Evolutionary conservation across 1,140 invertebrate genomes (phyloP), one percentile per base, ranked within the genome.

Genomic region (Neocloeon triangulifer): DNA sequence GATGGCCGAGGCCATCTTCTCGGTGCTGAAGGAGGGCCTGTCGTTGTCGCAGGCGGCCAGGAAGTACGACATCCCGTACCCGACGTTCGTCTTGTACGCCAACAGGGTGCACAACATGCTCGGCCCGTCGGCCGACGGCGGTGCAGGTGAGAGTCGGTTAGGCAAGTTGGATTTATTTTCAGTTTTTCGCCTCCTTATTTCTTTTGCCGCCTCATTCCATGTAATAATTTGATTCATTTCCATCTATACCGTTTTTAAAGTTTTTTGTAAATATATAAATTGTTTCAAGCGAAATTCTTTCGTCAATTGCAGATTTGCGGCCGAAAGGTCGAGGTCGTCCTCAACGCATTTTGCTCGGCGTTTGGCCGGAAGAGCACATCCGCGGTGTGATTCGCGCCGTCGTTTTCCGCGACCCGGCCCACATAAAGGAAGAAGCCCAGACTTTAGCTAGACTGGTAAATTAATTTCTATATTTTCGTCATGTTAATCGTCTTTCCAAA

Each of bases 101-200:
- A 89, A 88, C 52, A 59, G 81, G 36, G 82, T 89, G 4, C 81
- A 86, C 55, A 88, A 89, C 51, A 84, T 89, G 75, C 62, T 89
- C 37, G 81, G 81, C 28, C 82, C 82, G 20, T 85, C 80, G 27
- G 67, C 75, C 15, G 79, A 84, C 45, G 78, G 79, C 33, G 76
- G 76, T 43, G 69, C 76, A 53, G 78, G 74, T 77, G 59, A 63
- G 63, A n/a, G n/a, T 17, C 18, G 12, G n/a, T n/a, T n/a, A n/a
- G n/a, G n/a, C n/a, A n/a, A n/a, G n/a, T n/a, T n/a, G 26, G n/a
- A n/a, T n/a, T n/a, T n/a, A n/a, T n/a, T n/a, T n/a, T n/a, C n/a
- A n/a, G n/a, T n/a, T n/a, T n/a, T n/a, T n/a, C n/a, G n/a, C n/a
- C n/a, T n/a, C n/a, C n/a, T n/a, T n/a, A n/a, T n/a, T n/a, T n/a